phyloP scores from a whole-genome alignment of 2,888 invertebrate genomes.

The Cataglyphis rosenhaueri region DNA sequence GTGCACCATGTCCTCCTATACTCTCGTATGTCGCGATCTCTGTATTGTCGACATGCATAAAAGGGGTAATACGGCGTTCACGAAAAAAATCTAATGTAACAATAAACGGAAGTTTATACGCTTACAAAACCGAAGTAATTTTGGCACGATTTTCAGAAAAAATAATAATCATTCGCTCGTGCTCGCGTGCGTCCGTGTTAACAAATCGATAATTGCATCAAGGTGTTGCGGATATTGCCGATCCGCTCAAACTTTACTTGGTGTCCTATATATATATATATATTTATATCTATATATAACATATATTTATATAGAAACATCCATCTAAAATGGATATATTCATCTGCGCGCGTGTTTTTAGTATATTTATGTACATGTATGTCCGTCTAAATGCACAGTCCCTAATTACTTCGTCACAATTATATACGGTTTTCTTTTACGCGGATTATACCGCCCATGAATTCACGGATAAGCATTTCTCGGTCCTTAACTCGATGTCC shows the following conservation, averaged over 20 bases:
- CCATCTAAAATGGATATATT: slow-evolving; percentile 78
- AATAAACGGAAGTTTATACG: slow-evolving; percentile 66
- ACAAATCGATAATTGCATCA: slow-evolving; percentile 72
- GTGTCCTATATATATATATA: slow-evolving; percentile 68
- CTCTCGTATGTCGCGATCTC: slow-evolving; percentile 39
- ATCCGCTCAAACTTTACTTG: slow-evolving; percentile 61
- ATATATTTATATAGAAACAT: slow-evolving; percentile 74
- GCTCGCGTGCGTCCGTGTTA: slow-evolving; percentile 66
- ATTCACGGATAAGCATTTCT: background rate
- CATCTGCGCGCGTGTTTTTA: slow-evolving; percentile 66
- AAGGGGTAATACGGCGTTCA: slow-evolving; percentile 57
- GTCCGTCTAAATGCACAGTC: slow-evolving; percentile 81
- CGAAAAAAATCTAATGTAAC: slow-evolving; percentile 61
- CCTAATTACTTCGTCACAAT: slow-evolving; percentile 74
- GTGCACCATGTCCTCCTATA: slow-evolving; percentile 13
- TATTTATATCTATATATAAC: slow-evolving; percentile 70
- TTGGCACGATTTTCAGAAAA: slow-evolving; percentile 83
- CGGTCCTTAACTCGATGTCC: slow-evolving; percentile 34
- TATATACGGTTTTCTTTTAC: slow-evolving; percentile 52
- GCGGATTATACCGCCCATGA: slow-evolving; percentile 17
- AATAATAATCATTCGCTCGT: slow-evolving; percentile 76
- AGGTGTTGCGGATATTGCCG: slow-evolving; percentile 61
- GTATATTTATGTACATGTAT: slow-evolving; percentile 76
- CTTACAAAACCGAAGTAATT: slow-evolving; percentile 77
- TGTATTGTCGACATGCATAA: slow-evolving; percentile 78